Evolutionary conservation across 2,113 vertebrate species (phyloP).

Genomic region (Potamarius usumacintae): DNA sequence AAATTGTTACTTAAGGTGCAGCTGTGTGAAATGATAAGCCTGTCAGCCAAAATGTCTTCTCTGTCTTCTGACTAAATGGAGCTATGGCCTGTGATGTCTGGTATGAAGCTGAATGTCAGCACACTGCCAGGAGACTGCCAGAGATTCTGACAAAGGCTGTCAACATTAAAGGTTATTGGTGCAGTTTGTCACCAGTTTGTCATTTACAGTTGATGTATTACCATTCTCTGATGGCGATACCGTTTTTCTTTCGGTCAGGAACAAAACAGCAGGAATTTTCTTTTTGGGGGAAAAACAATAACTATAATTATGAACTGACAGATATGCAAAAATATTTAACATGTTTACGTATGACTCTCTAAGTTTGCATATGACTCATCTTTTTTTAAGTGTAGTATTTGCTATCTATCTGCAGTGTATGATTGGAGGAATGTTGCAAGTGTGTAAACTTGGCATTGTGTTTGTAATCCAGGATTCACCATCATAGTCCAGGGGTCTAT

Average conservation of each 20-base stretch:
- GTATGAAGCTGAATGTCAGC: conserved; percentile 33
- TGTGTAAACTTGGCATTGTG: neutral
- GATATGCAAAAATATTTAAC: conserved; percentile 13
- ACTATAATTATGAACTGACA: neutral
- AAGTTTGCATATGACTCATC: neutral
- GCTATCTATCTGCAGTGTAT: neutral
- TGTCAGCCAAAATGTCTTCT: conserved; percentile 13
- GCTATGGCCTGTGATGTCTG: conserved; percentile 19
- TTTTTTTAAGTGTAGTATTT: neutral
- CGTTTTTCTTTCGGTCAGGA: neutral
- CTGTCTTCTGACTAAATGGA: neutral
- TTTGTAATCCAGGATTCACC: neutral
- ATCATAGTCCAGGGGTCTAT: neutral
- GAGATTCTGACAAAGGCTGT: conserved; percentile 23
- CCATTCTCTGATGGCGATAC: neutral
- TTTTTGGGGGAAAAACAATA: neutral
- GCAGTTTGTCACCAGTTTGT: conserved; percentile 37
- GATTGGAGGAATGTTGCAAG: neutral
- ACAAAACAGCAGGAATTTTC: neutral
- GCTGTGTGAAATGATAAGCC: conserved; percentile 22
- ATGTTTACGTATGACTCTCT: conserved; percentile 42
- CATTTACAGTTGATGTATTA: conserved; percentile 15
- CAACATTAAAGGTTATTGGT: conserved; percentile 29
- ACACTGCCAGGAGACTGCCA: conserved; percentile 29
- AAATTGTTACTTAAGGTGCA: neutral